Percentiles rank a stretch among this genome's conserved stretches.
phyloP scores from a whole-genome alignment of 2,113 vertebrate genomes.

The Pygoscelis adeliae region DNA sequence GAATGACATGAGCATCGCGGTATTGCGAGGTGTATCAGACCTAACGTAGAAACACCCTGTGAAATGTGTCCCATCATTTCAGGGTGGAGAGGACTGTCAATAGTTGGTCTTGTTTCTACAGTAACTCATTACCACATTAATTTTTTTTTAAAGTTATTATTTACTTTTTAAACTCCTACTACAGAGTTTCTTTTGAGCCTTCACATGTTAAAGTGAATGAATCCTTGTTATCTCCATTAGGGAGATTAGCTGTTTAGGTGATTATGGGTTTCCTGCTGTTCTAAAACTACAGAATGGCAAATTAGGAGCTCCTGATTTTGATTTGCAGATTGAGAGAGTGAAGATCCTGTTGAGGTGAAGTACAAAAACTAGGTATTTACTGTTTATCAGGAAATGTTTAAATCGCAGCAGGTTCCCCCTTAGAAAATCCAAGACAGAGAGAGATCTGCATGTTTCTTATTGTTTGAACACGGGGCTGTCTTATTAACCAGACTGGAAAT shows the following conservation, averaged over 20 bases:
- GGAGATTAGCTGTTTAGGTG: neutral
- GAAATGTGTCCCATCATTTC: neutral
- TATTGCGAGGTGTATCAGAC: neutral
- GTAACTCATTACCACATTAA: neutral
- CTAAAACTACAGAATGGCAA: neutral
- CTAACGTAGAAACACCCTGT: neutral
- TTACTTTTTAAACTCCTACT: neutral
- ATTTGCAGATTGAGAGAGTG: neutral
- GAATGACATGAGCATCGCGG: neutral
- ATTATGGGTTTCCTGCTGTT: constrained; percentile 42
- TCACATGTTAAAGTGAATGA: neutral
- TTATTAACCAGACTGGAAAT: constrained; percentile 12
- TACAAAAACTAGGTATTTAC: neutral
- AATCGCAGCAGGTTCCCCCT: neutral
- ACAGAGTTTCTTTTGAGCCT: neutral
- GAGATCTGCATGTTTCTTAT: neutral
- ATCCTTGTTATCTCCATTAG: neutral
- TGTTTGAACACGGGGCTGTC: neutral
- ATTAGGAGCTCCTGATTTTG: neutral
- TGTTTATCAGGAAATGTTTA: constrained; percentile 30
- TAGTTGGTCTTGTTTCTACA: neutral
- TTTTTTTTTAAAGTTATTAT: neutral
- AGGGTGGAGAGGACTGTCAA: neutral
- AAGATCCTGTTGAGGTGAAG: neutral
- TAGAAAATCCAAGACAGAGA: constrained; percentile 38